Evolutionary conservation across 1,140 invertebrate species (phyloP), one percentile per base, ranked within the genome.

Genomic region (Aporrectodea caliginosa): DNA sequence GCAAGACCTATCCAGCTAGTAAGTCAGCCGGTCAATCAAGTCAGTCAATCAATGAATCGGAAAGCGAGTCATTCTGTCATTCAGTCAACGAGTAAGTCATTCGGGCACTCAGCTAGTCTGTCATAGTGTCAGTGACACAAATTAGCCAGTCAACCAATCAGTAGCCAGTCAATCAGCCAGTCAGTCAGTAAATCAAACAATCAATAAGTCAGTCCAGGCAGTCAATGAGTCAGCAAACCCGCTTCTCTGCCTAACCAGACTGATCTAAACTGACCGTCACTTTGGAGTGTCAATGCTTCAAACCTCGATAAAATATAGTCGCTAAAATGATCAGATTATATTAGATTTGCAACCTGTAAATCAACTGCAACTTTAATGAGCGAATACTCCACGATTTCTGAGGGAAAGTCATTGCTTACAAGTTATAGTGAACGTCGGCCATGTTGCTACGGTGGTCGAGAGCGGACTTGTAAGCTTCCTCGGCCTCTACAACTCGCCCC

Each of bases 391-490:
- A n/a, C n/a, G n/a, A n/a, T n/a, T n/a, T n/a, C n/a, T n/a, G n/a
- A n/a, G n/a, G n/a, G 31, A n/a, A 12, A 31, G 29, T n/a, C 16
- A 69, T 27, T 89, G 95, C 96, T 97, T 91, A 98, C 96, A 98
- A 90, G 90, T 98, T 98, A 87, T 98, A 98, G 88, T 98, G 98
- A 83, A 98, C 97, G 88, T 98, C 97, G 0, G 96, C 95, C 90
- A 98, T 98, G 85, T 94, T 95, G 84, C 93, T 95, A 85, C 98
- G 94, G 88, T 97, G 96, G 82, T 95, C 92, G 34, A 98, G 88
- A 0, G 97, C 97, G 86, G 94, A 91, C 86, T 96, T 95, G 85
- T 98, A 98, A 22, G 98, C 95, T 86, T 96, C 93, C 87, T 97
- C 95, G 0, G 97, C 97, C 87, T 98, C 95, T 83, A 94, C 93